Evolutionary conservation across 23 tunicate genomes (phyloP), one percentile per base, ranked within the genome.

Genomic region (Botrylloides violaceus): DNA sequence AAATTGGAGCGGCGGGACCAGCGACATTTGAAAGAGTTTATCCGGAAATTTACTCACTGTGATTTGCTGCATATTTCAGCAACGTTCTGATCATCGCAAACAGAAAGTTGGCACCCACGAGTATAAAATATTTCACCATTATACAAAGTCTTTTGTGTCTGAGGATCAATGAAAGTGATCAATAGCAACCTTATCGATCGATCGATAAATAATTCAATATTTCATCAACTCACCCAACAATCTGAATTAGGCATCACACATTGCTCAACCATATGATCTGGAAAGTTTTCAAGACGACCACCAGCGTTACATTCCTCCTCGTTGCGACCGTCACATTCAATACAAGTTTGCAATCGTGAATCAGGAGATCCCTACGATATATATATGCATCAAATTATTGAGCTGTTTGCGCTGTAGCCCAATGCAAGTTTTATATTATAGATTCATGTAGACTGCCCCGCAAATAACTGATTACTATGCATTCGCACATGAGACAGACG

Each of bases 241-340:
- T 88, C 84, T 9, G 96, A 82, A 32, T 73, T 78, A 0, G 96
- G 96, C 20, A 88, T 75, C 24, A 88, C 57, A 32, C 96, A 88
- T 66, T 88, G 96, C 43, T 88, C 96, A 4, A 56, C 62, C 0
- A 78, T 29, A 55, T 77, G 71, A 4, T 35, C 57, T 4, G 27
- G 29, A 63, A 63, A 63, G 21, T 12, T 37, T 20, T 68, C 29
- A 18, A 15, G 30, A 18, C 32, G 21, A 43, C 15, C 26, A 5
- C 9, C 70, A n/a, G 25, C 12, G 65, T 88, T 88, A 61, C 96
- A 88, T 27, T 36, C 56, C 50, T 65, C 64, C 7, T 88, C 88
- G 2, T 34, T 72, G 24, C 59, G 36, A 58, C 96, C 96, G 26
- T 78, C 66, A 36, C 96, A 88, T 35, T 80, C 80, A 6, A 88